Base-by-base conservation (phyloP, 2,888 invertebrate species). In the Hybos culiciformis region DNA sequence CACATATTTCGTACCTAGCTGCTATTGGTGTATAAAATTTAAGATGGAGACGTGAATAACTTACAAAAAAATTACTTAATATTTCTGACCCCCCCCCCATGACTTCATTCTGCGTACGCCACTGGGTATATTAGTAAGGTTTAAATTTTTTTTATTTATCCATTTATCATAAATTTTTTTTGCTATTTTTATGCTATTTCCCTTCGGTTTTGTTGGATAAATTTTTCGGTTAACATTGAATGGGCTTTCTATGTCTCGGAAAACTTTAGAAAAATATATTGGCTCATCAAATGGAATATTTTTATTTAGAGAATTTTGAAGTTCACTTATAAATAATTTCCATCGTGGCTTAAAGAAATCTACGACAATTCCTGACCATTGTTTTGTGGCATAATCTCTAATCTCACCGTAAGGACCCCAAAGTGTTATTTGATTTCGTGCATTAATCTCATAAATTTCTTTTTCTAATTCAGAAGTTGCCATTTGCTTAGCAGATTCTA, bases 321-420 rank as follows among this genome's bases (percentile, higher is more conserved):
- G 69, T 9, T 71, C 72, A 1, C 67, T 50, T 2, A 88, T 57
- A 56, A 90, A 92, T 41, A 75, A 55, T 2, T 58, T 50, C 92
- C 92, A 93, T 46, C 92, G 71, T 0, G 82, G 81, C 43, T 65
- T 68, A 56, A 83, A 88, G 56, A 83, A 91, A 56, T 80, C 72
- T 2, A 57, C 56, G 2, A 77, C 67, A 19, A 80, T 58, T 8
- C 80, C 88, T 14, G 80, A 71, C 93, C 93, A 94, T 60, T 94
- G 93, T 56, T 94, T 94, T 51, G 80, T 82, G 1, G 92, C 94
- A 63, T 94, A 94, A 61, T 94, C 93, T 18, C 77, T 66, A 46
- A 93, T 91, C 68, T 93, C 83, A 1, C 88, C 92, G 38, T 72
- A 73, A 0, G 93, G 93, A 15, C 94, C 94, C 94, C 94, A 96